Conservation (phyloP, 2,888 invertebrate species). For the Stenolophus ochropezus region DNA sequence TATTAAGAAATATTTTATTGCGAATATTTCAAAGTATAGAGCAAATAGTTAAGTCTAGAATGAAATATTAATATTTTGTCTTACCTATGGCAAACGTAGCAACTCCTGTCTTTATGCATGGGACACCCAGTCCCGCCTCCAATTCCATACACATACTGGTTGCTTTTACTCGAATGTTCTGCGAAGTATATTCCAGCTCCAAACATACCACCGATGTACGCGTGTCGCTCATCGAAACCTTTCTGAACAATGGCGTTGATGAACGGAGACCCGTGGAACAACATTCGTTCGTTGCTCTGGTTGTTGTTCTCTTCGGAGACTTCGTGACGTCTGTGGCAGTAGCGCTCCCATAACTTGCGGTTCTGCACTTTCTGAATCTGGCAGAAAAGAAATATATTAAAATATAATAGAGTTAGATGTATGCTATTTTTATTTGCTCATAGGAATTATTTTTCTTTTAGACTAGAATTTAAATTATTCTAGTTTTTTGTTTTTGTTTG, state of each 20-base stretch:
- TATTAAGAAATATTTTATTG: too few relatives aligned
- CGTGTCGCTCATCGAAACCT: constrained; percentile 97
- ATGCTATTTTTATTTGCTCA: too few relatives aligned
- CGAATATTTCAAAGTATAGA: constrained; percentile 23
- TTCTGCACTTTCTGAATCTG: constrained; percentile 98
- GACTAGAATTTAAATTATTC: too few relatives aligned
- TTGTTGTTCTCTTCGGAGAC: constrained; percentile 90
- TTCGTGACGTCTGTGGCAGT: constrained; percentile 91
- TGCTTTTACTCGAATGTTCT: constrained; percentile 98
- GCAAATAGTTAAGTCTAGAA: background rate
- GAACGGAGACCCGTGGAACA: constrained; percentile 98
- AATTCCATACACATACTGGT: constrained; percentile 98
- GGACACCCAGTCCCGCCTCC: constrained; percentile 98
- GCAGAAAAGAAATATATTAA: background rate
- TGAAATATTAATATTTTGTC: constrained; percentile 25
- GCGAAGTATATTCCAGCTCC: constrained; percentile 98
- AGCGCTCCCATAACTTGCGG: constrained; percentile 94
- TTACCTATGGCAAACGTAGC: constrained; percentile 95
- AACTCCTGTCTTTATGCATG: constrained; percentile 94
- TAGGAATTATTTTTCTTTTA: too few relatives aligned
- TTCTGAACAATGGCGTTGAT: constrained; percentile 99
- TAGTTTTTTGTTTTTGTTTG: too few relatives aligned
- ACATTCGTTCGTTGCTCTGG: constrained; percentile 85
- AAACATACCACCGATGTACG: constrained; percentile 96
- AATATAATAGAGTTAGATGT: too few relatives aligned